Conservation (phyloP, 2,113 vertebrate species). For the Elgaria multicarinata region DNA sequence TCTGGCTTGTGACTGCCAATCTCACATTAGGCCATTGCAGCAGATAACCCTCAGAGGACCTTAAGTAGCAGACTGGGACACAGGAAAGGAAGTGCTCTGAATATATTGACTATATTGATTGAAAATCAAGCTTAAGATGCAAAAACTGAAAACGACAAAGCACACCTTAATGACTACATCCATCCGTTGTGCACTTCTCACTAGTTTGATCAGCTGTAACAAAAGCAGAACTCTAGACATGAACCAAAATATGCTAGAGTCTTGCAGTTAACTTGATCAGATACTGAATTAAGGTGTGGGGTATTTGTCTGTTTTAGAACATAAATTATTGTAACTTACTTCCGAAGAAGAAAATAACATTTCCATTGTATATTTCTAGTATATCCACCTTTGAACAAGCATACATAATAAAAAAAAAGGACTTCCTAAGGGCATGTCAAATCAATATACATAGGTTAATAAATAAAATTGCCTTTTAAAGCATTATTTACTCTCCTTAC, state of each 20-base stretch:
- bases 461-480: background rate
- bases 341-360: background rate
- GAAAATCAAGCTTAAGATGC: background rate
- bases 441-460: background rate
- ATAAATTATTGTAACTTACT: background rate
- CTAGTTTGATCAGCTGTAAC: background rate
- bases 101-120: background rate
- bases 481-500: background rate
- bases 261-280: background rate
- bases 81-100: no score
- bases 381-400: background rate
- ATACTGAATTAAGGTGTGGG: background rate
- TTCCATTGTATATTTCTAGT: background rate
- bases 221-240: background rate
- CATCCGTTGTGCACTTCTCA: background rate
- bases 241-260: background rate
- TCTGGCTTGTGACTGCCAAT: no score
- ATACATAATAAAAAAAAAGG: background rate
- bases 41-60: no score
- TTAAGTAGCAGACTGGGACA: no score
- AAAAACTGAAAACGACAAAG: background rate
- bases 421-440: background rate
- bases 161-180: background rate
- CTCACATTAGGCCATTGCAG: no score
- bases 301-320: no score